Conservation (phyloP, 2,113 vertebrate genomes). For the Chinchilla lanigera region DNA sequence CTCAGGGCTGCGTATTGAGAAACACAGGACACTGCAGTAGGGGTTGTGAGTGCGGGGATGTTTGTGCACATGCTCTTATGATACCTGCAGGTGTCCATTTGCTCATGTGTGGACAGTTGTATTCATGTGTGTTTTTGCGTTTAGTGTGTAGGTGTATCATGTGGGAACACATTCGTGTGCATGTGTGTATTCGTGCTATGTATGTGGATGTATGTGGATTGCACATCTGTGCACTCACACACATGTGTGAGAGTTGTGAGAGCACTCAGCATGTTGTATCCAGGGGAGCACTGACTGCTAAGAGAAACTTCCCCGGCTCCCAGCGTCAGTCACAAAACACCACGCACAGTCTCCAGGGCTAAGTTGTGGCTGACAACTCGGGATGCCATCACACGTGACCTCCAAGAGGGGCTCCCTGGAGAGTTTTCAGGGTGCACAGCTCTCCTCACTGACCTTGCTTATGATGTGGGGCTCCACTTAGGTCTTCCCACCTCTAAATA, state of each 20-base stretch:
- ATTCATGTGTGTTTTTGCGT: not conserved
- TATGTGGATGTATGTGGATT: not conserved
- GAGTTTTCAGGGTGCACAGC: not conserved
- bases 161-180: not conserved
- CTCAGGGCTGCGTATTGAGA: not conserved
- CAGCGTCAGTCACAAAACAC: not conserved
- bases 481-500: not conserved
- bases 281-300: not conserved
- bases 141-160: not conserved
- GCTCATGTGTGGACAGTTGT: too few relatives aligned
- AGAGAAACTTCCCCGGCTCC: not conserved
- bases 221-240: too few relatives aligned
- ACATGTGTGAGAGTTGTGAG: not conserved
- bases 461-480: not conserved
- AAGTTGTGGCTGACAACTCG: not conserved
- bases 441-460: not conserved
- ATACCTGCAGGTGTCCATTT: not conserved
- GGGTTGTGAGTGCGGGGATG: not conserved
- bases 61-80: not conserved
- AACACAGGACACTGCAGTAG: not conserved
- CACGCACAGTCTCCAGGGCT: not conserved
- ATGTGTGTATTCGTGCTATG: not conserved
- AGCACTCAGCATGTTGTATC: not conserved
- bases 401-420: not conserved
- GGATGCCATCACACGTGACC: not conserved